phyloP scores from a whole-genome alignment of 2,113 vertebrate genomes.

The Silurus meridionalis region DNA sequence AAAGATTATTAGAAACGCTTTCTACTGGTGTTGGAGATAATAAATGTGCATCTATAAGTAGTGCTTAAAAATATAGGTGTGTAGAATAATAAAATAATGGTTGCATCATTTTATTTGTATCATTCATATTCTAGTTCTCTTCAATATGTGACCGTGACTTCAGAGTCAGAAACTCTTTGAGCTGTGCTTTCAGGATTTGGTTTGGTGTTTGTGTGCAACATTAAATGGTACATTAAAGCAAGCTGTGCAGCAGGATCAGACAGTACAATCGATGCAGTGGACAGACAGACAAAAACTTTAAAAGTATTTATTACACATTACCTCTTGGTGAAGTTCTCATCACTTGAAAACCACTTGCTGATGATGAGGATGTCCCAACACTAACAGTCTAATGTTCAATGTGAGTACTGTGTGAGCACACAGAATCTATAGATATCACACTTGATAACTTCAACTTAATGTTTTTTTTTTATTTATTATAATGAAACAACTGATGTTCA shows the following conservation, averaged over 20 bases:
- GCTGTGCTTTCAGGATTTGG: background rate
- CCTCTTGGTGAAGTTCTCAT: no score
- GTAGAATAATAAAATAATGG: constrained; percentile 3
- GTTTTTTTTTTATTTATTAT: no score
- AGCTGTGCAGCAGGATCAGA: no score
- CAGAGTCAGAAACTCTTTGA: background rate
- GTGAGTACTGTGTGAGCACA: no score
- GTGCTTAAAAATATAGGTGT: constrained; percentile 35
- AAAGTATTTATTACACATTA: background rate
- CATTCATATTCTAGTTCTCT: background rate
- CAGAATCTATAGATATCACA: no score
- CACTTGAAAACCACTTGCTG: no score
- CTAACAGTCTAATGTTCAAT: no score
- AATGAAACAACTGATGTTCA: no score
- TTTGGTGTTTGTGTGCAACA: background rate
- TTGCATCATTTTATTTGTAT: background rate
- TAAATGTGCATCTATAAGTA: background rate
- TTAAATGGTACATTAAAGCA: background rate
- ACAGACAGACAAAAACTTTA: background rate
- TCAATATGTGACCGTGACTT: background rate
- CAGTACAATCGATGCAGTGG: background rate
- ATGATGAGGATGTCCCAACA: no score
- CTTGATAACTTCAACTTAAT: no score
- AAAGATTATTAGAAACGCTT: constrained; percentile 4
- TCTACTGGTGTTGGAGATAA: background rate